Conservation (phyloP, 2,113 vertebrate species). For the Microtus ochrogaster region DNA sequence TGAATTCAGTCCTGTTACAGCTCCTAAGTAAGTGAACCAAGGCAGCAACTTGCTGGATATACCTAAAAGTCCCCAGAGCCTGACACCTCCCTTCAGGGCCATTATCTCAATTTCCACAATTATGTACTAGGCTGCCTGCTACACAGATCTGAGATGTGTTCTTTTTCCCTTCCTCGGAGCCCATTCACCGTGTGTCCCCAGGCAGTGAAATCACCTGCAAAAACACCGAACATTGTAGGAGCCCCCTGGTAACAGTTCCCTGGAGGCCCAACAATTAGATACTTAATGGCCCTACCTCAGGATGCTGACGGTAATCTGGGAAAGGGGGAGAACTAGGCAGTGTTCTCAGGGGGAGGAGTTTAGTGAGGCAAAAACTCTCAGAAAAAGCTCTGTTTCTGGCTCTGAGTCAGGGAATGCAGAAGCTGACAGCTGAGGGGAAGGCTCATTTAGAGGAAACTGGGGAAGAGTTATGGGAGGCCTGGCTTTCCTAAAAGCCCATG, state of each 20-base stretch:
- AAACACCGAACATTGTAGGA: neutral
- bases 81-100: neutral
- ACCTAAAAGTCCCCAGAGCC: neutral
- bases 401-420: conserved; percentile 42
- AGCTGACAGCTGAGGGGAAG: neutral
- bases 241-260: neutral
- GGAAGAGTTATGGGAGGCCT: neutral
- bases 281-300: neutral
- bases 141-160: neutral
- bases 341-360: neutral
- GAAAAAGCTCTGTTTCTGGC: neutral
- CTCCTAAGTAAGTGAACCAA: neutral
- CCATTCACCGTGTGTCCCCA: neutral
- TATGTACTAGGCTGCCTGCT: neutral
- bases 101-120: neutral
- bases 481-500: neutral
- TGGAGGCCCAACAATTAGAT: neutral
- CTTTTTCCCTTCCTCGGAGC: neutral
- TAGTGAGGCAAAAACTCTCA: neutral
- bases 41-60: neutral
- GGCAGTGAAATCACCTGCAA: neutral
- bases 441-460: conserved; percentile 16
- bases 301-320: neutral
- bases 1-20: neutral
- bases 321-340: neutral